These are phyloP conservation scores for Cephus rjabovi DNA, from an alignment of 2,888 invertebrate genomes.

Conservation along the genomic window DNA sequence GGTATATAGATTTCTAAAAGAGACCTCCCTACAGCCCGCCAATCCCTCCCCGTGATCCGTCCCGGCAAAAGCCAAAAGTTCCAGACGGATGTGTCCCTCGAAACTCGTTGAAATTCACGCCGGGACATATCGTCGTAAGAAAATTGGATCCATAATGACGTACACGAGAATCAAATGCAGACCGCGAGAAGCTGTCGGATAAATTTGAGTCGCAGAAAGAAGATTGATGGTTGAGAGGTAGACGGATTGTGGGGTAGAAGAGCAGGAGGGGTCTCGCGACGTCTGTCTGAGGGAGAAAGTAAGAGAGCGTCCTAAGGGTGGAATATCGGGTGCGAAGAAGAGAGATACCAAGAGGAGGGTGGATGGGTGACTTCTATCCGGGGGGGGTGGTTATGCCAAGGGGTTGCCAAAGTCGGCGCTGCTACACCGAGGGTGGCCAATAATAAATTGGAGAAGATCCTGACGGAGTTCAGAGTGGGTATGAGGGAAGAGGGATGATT, in stretches of 20 bases:
- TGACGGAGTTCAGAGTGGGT: not conserved
- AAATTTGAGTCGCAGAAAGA: slow-evolving; percentile 12
- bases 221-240: slow-evolving; percentile 15
- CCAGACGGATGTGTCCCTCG: not conserved
- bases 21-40: not conserved
- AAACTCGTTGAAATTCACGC: not conserved
- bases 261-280: not conserved
- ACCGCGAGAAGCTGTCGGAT: not conserved
- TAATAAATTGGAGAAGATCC: slow-evolving; percentile 15
- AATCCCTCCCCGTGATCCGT: not conserved
- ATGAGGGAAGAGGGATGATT: not conserved
- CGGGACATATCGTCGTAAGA: not conserved
- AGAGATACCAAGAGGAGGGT: not conserved
- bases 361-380: not conserved
- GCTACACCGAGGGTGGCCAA: not conserved
- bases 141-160: slow-evolving; percentile 19
- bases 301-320: not conserved
- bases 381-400: not conserved
- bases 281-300: not conserved
- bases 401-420: not conserved
- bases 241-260: not conserved
- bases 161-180: slow-evolving; percentile 13
- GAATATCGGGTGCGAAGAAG: not conserved
- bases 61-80: not conserved
- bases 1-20: not conserved